Percentiles rank a stretch among this genome's conserved stretches.
These are phyloP conservation scores for Drosophila niveifrons DNA, from an alignment of 2,888 invertebrate species.

Conservation along the genomic window DNA sequence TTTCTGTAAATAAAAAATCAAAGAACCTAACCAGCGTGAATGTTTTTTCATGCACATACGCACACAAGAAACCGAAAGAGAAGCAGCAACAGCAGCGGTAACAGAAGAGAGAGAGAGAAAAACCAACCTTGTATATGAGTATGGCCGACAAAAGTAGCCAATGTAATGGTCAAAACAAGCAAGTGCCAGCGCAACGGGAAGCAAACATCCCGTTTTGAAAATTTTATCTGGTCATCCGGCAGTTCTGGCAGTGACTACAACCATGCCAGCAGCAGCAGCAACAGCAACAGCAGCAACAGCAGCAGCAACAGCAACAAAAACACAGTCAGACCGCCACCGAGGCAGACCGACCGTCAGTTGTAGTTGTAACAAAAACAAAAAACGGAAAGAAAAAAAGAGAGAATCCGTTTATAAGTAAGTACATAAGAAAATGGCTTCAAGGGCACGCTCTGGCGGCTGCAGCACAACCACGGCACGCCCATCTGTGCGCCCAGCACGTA, in stretches of 20 bases:
- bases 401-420: conserved; percentile 73
- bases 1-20: conserved; percentile 61
- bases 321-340: not conserved
- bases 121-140: conserved; percentile 30
- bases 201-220: conserved; percentile 71
- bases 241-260: conserved; percentile 53
- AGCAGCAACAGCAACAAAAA: conserved; percentile 1
- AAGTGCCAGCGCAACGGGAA: conserved; percentile 61
- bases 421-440: conserved; percentile 77
- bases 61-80: conserved; percentile 20
- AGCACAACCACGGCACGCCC: conserved; percentile 49
- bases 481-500: conserved; percentile 62
- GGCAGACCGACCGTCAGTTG: not conserved
- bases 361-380: conserved; percentile 27
- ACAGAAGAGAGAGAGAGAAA: conserved; percentile 8
- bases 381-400: conserved; percentile 21
- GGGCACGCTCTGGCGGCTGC: conserved; percentile 65
- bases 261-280: conserved; percentile 17
- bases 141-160: conserved; percentile 70
- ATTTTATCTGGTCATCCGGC: conserved; percentile 68
- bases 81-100: not conserved
- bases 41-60: conserved; percentile 50
- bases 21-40: conserved; percentile 55
- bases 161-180: conserved; percentile 72
- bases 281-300: conserved; percentile 4